A percentile compares a stretch with the other conserved stretches of the same genome.
phyloP scores from a whole-genome alignment of 2,888 invertebrate species.

The Ennomos erosarius region DNA sequence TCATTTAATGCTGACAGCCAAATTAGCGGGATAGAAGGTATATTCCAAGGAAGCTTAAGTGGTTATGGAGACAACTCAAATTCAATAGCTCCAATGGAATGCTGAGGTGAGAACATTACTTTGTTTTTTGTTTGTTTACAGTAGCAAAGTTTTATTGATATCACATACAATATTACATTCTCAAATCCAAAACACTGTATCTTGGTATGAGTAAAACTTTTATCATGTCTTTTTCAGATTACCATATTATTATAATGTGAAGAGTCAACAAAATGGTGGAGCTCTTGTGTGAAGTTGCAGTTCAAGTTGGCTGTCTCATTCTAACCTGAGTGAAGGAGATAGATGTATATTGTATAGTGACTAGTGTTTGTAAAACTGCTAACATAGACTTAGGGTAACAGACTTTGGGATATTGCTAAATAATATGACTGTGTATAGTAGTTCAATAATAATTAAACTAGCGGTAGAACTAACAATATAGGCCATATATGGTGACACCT shows the following conservation, averaged over 20 bases:
- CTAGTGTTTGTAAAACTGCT: too few species aligned
- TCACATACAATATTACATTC: too few species aligned
- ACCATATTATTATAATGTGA: slow-evolving; percentile 35
- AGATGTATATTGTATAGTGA: background rate
- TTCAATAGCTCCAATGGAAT: slow-evolving; percentile 84
- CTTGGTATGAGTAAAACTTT: background rate
- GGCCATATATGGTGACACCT: too few species aligned
- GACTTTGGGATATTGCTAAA: too few species aligned
- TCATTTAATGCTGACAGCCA: slow-evolving; percentile 78
- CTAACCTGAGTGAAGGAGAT: slow-evolving; percentile 4
- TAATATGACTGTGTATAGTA: too few species aligned
- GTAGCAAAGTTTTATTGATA: too few species aligned
- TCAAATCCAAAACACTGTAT: too few species aligned
- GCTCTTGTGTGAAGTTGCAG: background rate
- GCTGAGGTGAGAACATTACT: slow-evolving; percentile 61
- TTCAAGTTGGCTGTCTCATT: slow-evolving; percentile 13
- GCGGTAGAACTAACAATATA: too few species aligned
- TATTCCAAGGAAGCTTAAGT: slow-evolving; percentile 72
- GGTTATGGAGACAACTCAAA: slow-evolving; percentile 87
- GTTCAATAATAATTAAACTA: too few species aligned
- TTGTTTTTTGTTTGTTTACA: too few species aligned
- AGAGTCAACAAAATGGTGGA: slow-evolving; percentile 2
- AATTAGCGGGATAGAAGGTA: slow-evolving; percentile 67
- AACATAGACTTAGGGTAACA: too few species aligned
- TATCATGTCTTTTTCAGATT: slow-evolving; percentile 47